phyloP scores from a whole-genome alignment of 1,140 invertebrate genomes.

The Colletes gigas region DNA sequence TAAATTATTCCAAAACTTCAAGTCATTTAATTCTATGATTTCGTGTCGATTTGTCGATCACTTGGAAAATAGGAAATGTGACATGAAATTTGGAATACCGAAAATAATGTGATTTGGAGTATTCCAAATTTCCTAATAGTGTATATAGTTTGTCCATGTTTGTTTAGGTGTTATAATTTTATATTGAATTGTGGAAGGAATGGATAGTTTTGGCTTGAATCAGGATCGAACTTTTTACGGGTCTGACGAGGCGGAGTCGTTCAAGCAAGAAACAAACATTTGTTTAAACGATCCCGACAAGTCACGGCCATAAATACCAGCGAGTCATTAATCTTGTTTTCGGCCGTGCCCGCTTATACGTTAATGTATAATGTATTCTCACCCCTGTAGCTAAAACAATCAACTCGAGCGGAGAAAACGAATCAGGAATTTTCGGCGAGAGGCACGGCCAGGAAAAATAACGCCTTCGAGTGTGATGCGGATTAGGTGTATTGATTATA shows the following conservation, averaged over 20 bases:
- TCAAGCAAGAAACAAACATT: conserved; percentile 70
- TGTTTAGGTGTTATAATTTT: no score
- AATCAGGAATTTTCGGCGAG: conserved; percentile 33
- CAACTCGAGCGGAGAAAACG: conserved; percentile 37
- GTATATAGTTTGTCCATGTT: no score
- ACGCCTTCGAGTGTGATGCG: conserved; percentile 46
- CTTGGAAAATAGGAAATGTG: no score
- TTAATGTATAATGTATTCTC: conserved; percentile 75
- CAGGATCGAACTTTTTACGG: neutral
- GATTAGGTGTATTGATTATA: conserved; percentile 48
- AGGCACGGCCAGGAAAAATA: conserved; percentile 15
- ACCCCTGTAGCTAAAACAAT: conserved; percentile 75
- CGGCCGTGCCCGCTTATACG: conserved; percentile 60
- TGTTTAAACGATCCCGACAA: conserved; percentile 73
- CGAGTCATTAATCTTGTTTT: conserved; percentile 73
- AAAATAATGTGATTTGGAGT: no score
- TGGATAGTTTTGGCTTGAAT: no score
- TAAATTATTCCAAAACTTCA: no score
- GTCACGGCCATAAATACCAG: conserved; percentile 69
- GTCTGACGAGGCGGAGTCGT: conserved; percentile 52
- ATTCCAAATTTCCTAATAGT: no score
- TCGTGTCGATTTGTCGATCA: no score
- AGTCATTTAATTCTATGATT: no score
- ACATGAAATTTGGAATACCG: no score
- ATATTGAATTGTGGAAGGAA: no score